A percentile compares a stretch with the other conserved stretches of the same genome.
phyloP scores from a whole-genome alignment of 2,113 vertebrate genomes.

The Ameiurus melas region DNA sequence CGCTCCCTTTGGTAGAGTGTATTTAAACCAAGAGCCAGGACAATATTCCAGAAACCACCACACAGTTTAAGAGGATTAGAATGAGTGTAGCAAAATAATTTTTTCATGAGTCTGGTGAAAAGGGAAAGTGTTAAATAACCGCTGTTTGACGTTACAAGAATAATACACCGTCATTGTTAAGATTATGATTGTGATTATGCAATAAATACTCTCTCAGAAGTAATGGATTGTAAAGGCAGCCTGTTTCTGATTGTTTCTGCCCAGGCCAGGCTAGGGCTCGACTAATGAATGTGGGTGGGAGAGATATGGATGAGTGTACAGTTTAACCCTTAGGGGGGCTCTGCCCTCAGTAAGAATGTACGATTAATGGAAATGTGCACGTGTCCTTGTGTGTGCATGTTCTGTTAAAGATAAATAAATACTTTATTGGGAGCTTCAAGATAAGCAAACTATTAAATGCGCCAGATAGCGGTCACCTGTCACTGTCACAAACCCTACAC shows the following conservation, averaged over 20 bases:
- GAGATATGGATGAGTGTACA: background rate
- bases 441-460: background rate
- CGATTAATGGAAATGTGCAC: background rate
- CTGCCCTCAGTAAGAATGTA: background rate
- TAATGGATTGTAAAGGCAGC: background rate
- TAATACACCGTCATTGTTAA: background rate
- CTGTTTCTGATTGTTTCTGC: background rate
- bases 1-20: background rate
- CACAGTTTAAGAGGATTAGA: constrained; percentile 27
- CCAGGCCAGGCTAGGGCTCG: background rate
- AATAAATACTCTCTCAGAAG: background rate
- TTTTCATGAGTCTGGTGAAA: background rate
- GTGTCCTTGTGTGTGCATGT: background rate
- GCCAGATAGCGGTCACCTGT: background rate
- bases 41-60: constrained; percentile 21
- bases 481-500: background rate
- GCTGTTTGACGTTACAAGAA: background rate
- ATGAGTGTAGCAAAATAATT: background rate
- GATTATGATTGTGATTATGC: background rate
- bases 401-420: no score
- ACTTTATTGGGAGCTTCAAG: no score
- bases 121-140: background rate
- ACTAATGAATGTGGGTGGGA: background rate
- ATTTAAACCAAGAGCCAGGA: background rate
- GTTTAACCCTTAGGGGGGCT: background rate